Evolutionary conservation across 2,113 vertebrate species (phyloP), one percentile per base, ranked within the genome.

Genomic region (Silurus glanis): DNA sequence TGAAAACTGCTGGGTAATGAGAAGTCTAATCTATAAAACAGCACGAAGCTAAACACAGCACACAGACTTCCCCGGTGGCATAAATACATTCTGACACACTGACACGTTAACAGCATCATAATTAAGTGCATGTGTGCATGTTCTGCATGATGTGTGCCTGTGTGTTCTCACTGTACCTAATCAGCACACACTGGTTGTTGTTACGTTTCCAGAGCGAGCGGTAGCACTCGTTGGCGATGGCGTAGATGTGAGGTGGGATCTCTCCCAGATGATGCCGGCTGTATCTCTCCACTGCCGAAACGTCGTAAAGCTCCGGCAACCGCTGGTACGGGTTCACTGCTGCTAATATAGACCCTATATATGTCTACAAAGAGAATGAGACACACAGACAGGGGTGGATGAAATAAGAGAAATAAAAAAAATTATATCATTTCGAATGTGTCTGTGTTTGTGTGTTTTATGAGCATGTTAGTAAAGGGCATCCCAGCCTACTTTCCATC

Each of bases 141-240:
- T 56, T 47, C 25, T 84, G 16, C 49, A 25, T 55, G 58, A 7
- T 76, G 51, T 51, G 23, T 61, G 74, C 55, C 53, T 66, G 13
- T 62, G 4, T 17, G 58, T n/a, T 59, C 16, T 28, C 6, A 17
- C 7, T 88, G 89, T 86, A 99, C 98, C 98, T 99, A 96, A 99
- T 99, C 83, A 99, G 97, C 90, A 99, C 95, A n/a, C 98, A 99
- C 90, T 99, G 98, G 95, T 94, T 98, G 92, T 97, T 96, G 0
- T 93, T 95, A 86, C 96, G 95, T 89, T 96, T 98, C 98, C 98
- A 99, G 79, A 99, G 95, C 16, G 97, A 97, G 88, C 97, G 96
- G 93, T 99, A 99, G 92, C 97, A 98, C 92, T 99, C 98, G 0
- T 98, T 99, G 6, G 98, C 98, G 0, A 99, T 85, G 25, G 98